Conservation (phyloP, 1,140 invertebrate species). For the Medauroidea extradentata region DNA sequence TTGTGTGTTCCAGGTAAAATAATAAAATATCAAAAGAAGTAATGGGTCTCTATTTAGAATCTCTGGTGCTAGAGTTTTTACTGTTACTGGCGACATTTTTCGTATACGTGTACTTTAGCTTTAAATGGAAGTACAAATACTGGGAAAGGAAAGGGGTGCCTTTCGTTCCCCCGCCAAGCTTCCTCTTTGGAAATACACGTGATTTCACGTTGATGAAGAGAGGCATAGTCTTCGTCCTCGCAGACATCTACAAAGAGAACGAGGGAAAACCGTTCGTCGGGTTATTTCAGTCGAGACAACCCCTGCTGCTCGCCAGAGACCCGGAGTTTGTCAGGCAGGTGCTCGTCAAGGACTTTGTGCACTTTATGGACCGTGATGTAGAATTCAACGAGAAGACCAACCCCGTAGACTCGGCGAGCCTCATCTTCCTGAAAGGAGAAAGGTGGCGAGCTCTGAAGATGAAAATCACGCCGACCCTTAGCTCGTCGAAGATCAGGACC, state of each 20-base stretch:
- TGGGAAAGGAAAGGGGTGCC: no score
- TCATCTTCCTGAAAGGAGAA: constrained; percentile 9
- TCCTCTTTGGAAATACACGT: no score
- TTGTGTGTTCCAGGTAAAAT: no score
- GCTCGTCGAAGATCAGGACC: constrained; percentile 33
- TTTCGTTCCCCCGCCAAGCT: no score
- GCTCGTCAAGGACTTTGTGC: constrained; percentile 33
- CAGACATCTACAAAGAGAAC: constrained; percentile 22
- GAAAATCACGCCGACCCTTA: constrained; percentile 36
- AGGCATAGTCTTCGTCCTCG: no score
- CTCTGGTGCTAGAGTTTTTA: no score
- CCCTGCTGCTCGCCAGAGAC: constrained; percentile 13
- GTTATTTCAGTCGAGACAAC: constrained; percentile 2
- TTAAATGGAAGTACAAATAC: no score
- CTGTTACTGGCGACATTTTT: no score
- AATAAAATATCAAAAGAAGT: no score
- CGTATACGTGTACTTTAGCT: no score
- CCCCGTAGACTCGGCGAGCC: constrained; percentile 9
- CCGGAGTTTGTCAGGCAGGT: constrained; percentile 33
- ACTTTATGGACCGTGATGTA: constrained; percentile 15
- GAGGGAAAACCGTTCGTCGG: constrained; percentile 28
- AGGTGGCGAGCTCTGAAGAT: constrained; percentile 8
- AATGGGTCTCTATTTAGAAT: no score
- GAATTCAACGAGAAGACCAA: constrained; percentile 3
- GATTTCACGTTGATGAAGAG: no score